A percentile compares a stretch with the other conserved stretches of the same genome.
phyloP scores from a whole-genome alignment of 2,113 vertebrate species.

The Cettia cetti region DNA sequence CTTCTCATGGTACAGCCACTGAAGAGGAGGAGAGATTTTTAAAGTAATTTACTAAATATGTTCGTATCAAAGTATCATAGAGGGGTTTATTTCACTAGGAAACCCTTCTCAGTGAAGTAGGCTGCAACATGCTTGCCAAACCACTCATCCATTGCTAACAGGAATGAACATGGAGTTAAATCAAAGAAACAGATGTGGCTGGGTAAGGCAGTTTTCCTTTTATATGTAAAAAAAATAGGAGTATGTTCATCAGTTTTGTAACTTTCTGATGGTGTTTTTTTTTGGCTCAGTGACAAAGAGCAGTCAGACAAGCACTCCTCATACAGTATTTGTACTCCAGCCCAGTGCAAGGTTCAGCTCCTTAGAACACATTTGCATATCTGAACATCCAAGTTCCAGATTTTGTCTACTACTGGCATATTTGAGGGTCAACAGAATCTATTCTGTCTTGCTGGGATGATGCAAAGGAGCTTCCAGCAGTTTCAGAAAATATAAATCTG shows the following conservation, averaged over 20 bases:
- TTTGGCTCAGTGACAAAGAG: not conserved
- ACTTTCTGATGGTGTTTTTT: constrained; percentile 1
- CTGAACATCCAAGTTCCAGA: not conserved
- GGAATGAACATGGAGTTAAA: not conserved
- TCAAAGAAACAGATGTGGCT: constrained; percentile 18
- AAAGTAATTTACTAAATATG: not conserved
- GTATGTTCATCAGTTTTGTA: not conserved
- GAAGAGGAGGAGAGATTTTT: not conserved
- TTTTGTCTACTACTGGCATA: not conserved
- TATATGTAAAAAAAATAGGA: not conserved
- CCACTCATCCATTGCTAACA: not conserved
- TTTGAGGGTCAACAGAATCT: not conserved
- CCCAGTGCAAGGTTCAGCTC: not conserved
- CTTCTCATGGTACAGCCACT: not conserved
- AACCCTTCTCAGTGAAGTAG: not conserved
- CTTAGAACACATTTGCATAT: not conserved
- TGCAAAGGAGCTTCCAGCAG: not conserved
- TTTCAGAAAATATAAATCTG: not conserved
- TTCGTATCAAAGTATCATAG: not conserved
- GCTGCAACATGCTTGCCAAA: not conserved
- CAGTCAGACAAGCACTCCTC: constrained; percentile 16
- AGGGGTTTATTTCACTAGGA: not conserved
- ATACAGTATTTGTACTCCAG: not conserved
- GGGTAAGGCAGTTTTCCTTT: constrained; percentile 7
- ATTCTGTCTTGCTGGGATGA: not conserved